These are phyloP conservation scores for Malurus cyaneus DNA, from an alignment of 2,113 vertebrate genomes.

Conservation along the genomic window DNA sequence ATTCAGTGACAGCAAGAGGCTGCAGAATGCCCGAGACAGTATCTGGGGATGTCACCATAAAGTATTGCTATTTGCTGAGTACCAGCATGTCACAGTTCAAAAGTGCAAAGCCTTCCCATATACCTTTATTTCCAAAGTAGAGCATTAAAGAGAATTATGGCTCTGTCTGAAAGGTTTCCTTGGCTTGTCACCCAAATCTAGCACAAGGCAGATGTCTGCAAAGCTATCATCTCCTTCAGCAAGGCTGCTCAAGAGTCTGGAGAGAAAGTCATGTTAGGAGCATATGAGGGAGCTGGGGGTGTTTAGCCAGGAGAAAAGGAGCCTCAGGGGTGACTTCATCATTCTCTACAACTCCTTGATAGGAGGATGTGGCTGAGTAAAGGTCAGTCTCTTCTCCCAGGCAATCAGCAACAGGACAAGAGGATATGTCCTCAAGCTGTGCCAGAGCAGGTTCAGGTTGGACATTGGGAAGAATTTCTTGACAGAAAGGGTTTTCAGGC, in stretches of 20 bases:
- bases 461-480: neutral
- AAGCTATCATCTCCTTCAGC: neutral
- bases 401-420: fast-evolving
- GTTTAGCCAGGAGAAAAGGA: neutral
- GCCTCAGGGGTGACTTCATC: neutral
- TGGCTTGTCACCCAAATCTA: neutral
- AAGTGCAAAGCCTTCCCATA: neutral
- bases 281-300: neutral
- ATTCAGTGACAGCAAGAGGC: neutral
- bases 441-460: neutral
- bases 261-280: neutral
- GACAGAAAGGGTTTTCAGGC: neutral
- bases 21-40: neutral
- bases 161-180: neutral
- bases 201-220: neutral
- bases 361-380: too few relatives aligned
- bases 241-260: neutral
- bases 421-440: neutral
- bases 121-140: neutral
- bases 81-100: neutral
- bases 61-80: neutral
- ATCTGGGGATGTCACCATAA: neutral
- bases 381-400: neutral
- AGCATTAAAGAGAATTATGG: neutral
- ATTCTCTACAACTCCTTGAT: neutral